Base-by-base conservation (phyloP, 2,113 vertebrate species). In the Nestor notabilis region DNA sequence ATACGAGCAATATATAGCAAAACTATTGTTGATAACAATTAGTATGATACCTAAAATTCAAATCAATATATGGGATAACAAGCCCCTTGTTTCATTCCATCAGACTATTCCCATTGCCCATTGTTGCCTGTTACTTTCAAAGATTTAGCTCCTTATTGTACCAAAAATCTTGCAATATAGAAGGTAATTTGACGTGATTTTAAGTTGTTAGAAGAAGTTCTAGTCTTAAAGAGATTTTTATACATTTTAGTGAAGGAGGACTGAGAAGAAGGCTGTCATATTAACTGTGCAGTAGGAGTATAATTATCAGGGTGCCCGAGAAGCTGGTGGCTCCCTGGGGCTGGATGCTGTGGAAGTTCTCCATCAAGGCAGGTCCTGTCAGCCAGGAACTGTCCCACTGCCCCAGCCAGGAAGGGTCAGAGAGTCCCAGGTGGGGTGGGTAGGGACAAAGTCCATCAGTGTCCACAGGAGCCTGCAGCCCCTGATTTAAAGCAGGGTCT, bases 401-500 rank as follows among this genome's bases (percentile, higher is more conserved):
- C 7, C 53, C 3, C 49, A 35, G 19, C 15, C 33, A 39, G 35
- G 47, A 89, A 56, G 33, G 11, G 3, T 53, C 3, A 44, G 20
- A 6, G 39, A 5, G 71, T 5, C 3, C 5, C 17, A 4, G 0
- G 1, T 35, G 4, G 10, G 3, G 2, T 49, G 5, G 17, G 6
- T 16, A 87, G 28, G 23, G 24, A 41, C 13, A 78, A 61, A 19
- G 13, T 5, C 37, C 8, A 2, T 21, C 50, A 43, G 19, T 39
- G 41, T 29, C 17, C 39, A 25, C 35, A 75, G 6, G 29, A 7
- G 18, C 41, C 4, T 13, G 43, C 37, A 61, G 20, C 39, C 39
- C 39, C 39, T 14, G 18, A 49, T 82, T 78, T 82, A 58, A 78
- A 94, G 9, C 11, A 35, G 13, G 8, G 14, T 79, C 9, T n/a